Base-by-base conservation (phyloP, 2,888 invertebrate genomes). In the Dryadula phaetusa region DNA sequence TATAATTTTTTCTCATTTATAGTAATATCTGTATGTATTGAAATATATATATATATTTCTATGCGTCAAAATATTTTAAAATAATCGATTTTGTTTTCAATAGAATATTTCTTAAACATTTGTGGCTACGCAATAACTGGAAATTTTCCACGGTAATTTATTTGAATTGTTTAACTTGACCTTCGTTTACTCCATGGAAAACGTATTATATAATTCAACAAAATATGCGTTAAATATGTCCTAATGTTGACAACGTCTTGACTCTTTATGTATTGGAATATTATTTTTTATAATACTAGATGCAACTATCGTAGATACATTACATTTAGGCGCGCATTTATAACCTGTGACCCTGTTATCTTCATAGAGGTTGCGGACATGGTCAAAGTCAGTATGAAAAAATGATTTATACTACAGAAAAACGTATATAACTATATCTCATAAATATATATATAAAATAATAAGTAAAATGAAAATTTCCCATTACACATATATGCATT, bases 371-470 rank as follows among this genome's bases (percentile, higher is more conserved):
- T 44, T 53, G 44, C 34, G 62, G 62, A 62, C 62, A 62, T 46
- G 46, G 62, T 62, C 53, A 62, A 66, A 53, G 66, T 62, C 47
- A 66, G 10, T 37, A 32, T 14, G 40, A 54, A 34, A 56, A 56
- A 37, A 3, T 8, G 37, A 14, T 54, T 54, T 37, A 20, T 14
- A 20, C 4, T 20, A 54, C 12, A 37, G 12, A 37, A 37, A 8
- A 8, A 34, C 4, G 32, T 34, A 34, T 37, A 37, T 37, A 37
- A n/a, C n/a, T 2, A 37, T 37, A 12, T 7, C 12, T 12, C 2
- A 37, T 12, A 12, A 2, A 37, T 12, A 12, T 2, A 12, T 32
- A 4, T 1, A 16, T 25, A 25, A 25, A 25, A 25, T 32, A n/a
- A n/a, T n/a, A 40, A n/a, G 3, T n/a, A 40, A n/a, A 40, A 40